Evolutionary conservation across 2,888 invertebrate genomes (phyloP).

Genomic region (Mesorhabditis spiculigera): DNA sequence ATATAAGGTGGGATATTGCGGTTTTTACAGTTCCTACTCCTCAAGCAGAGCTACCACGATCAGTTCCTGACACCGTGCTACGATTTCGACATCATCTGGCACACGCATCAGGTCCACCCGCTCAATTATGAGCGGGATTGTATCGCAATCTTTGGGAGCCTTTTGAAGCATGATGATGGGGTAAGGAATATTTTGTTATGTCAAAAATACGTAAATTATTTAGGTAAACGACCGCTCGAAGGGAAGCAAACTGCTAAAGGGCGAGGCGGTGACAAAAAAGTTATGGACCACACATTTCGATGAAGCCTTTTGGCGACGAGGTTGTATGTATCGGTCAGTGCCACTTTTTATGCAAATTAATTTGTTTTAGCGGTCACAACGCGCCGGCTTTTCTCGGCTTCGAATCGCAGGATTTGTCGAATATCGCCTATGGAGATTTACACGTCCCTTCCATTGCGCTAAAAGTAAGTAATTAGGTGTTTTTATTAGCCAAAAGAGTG

Average conservation of each 20-base stretch:
- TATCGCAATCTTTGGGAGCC: slow-evolving; percentile 51
- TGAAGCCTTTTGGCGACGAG: slow-evolving; percentile 60
- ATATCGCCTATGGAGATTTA: slow-evolving; percentile 35
- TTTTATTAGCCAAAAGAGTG: not conserved
- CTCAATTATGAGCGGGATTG: slow-evolving; percentile 49
- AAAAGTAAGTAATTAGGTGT: slow-evolving; percentile 25
- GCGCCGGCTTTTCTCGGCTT: slow-evolving; percentile 60
- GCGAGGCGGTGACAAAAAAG: slow-evolving; percentile 61
- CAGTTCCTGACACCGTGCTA: slow-evolving; percentile 64
- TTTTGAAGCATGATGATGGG: slow-evolving; percentile 63
- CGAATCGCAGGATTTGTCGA: slow-evolving; percentile 49
- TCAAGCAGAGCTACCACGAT: slow-evolving; percentile 61
- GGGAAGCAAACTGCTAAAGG: slow-evolving; percentile 60
- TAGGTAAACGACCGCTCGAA: slow-evolving; percentile 60
- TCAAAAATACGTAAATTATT: slow-evolving; percentile 20
- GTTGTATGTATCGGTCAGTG: slow-evolving; percentile 60
- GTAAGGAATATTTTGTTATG: slow-evolving; percentile 11
- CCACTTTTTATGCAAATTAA: not conserved
- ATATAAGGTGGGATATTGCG: too few species aligned
- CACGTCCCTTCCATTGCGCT: slow-evolving; percentile 58
- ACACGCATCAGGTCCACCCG: slow-evolving; percentile 61
- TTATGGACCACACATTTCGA: slow-evolving; percentile 61
- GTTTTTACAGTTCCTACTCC: slow-evolving; percentile 54
- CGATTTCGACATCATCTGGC: slow-evolving; percentile 64
- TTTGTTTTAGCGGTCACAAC: slow-evolving; percentile 58